Evolutionary conservation across 2,797 vertebrate genomes (phyloP).

Genomic region (Rhyacichthys aspro): DNA sequence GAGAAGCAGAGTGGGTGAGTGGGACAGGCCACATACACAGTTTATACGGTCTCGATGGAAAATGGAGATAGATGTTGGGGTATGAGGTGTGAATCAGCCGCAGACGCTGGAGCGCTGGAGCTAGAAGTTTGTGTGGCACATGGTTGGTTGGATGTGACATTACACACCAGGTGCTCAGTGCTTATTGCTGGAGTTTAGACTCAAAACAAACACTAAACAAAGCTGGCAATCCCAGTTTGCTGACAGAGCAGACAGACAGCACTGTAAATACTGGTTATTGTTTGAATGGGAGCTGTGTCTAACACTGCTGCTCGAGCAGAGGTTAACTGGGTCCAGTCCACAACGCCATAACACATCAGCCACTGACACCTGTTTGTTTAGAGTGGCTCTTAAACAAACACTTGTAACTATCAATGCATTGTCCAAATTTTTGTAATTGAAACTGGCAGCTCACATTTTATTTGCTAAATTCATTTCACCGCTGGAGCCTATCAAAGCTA

Average conservation of each 20-base stretch:
- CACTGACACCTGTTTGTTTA: conserved; percentile 1
- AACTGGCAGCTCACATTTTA: neutral
- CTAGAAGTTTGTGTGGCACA: conserved; percentile 6
- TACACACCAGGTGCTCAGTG: neutral
- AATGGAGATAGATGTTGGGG: conserved; percentile 20
- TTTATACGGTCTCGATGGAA: conserved; percentile 41
- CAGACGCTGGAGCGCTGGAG: conserved; percentile 4
- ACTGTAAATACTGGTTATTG: neutral
- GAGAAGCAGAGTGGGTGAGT: conserved; percentile 40
- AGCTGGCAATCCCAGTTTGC: neutral
- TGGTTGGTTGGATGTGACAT: conserved; percentile 1
- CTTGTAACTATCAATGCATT: neutral
- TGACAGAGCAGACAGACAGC: neutral
- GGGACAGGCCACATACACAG: conserved; percentile 25
- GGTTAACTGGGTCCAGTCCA: neutral
- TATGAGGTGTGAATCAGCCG: conserved; percentile 29
- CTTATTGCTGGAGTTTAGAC: neutral
- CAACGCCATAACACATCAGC: neutral
- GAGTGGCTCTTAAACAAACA: neutral
- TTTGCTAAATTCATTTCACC: neutral
- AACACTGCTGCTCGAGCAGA: neutral
- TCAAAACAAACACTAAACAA: neutral
- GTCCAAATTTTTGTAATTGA: neutral
- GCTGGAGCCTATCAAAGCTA: no score
- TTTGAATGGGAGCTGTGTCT: neutral